Conservation (phyloP, 2,888 invertebrate genomes). For the Aricia artaxerxes region DNA sequence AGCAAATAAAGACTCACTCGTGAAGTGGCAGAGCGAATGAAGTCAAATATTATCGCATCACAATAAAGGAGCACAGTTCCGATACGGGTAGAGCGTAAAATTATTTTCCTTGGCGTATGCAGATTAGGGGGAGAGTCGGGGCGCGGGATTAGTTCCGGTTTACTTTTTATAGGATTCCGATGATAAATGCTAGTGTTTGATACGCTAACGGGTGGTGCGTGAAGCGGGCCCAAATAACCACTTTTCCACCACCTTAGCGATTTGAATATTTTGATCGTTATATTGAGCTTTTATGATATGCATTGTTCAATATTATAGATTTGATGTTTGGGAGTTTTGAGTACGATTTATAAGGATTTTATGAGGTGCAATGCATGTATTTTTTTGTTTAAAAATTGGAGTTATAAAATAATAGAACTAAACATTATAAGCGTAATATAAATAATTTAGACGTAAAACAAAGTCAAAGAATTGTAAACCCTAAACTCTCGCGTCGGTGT, state of each 20-base stretch:
- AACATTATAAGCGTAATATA: background rate
- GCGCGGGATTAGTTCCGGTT: slow-evolving; percentile 73
- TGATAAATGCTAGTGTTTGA: slow-evolving; percentile 74
- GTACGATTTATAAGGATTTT: too few species aligned
- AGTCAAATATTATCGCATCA: slow-evolving; percentile 42
- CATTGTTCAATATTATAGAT: slow-evolving; percentile 21
- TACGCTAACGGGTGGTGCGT: slow-evolving; percentile 74
- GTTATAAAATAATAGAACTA: background rate
- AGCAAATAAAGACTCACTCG: background rate
- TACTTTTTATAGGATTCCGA: slow-evolving; percentile 78
- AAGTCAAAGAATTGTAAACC: background rate
- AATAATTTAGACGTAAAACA: background rate
- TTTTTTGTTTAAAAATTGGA: too few species aligned
- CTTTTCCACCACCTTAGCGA: slow-evolving; percentile 46
- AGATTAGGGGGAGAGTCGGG: slow-evolving; percentile 67
- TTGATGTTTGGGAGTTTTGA: background rate
- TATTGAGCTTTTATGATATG: slow-evolving; percentile 19
- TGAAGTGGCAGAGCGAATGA: slow-evolving; percentile 22
- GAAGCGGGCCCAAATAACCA: slow-evolving; percentile 72
- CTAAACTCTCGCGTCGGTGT: background rate
- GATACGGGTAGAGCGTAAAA: slow-evolving; percentile 74
- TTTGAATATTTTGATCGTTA: slow-evolving; percentile 49
- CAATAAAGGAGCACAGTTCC: slow-evolving; percentile 53
- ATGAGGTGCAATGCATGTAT: too few species aligned
- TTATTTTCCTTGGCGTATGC: slow-evolving; percentile 78